Evolutionary conservation across 2,888 invertebrate species (phyloP).

Genomic region (Tetranychus piercei): DNA sequence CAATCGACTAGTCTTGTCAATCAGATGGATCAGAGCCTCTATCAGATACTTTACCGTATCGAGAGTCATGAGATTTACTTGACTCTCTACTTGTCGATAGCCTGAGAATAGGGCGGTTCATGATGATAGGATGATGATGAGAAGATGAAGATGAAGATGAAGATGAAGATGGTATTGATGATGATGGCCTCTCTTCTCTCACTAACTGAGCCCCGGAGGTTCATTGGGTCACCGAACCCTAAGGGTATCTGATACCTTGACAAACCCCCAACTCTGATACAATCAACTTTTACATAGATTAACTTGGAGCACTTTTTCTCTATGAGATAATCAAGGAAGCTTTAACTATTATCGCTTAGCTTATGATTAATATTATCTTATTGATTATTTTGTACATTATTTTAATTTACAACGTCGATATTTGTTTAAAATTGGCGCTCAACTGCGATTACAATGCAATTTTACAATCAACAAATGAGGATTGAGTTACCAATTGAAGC

Average conservation of each 20-base stretch:
- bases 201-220: neutral
- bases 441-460: no score
- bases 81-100: neutral
- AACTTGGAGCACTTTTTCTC: neutral
- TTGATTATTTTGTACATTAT: no score
- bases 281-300: neutral
- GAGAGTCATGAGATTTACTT: no score
- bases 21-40: no score
- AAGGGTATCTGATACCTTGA: neutral
- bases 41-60: no score
- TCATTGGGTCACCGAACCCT: conserved; percentile 1
- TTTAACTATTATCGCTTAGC: neutral
- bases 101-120: neutral
- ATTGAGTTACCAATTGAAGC: no score
- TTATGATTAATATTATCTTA: no score
- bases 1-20: no score
- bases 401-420: no score
- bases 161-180: neutral
- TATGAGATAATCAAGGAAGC: neutral
- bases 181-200: neutral
- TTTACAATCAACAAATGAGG: no score
- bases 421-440: no score
- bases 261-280: neutral
- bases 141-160: neutral
- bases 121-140: no score